Conservation (phyloP, 2,888 invertebrate genomes). For the Frankliniella fusca region DNA sequence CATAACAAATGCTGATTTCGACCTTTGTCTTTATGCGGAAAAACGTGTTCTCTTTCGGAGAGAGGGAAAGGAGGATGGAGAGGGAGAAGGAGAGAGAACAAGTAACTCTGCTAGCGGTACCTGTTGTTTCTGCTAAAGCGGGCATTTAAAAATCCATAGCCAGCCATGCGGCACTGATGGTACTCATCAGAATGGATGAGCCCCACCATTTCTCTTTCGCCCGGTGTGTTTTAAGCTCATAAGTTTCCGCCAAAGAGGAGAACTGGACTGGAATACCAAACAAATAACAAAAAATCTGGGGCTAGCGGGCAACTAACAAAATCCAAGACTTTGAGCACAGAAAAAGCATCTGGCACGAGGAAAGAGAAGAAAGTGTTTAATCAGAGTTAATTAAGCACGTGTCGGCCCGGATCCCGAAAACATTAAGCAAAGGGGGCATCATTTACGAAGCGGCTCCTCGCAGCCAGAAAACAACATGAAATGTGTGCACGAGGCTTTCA, state of each 20-base stretch:
- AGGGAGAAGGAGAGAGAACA: not conserved
- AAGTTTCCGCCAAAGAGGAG: no score
- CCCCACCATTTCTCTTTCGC: not conserved
- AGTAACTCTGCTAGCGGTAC: not conserved
- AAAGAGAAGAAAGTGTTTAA: not conserved
- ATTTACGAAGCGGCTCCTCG: no score
- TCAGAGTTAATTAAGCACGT: conserved; percentile 22
- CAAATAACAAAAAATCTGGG: no score
- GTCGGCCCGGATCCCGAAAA: not conserved
- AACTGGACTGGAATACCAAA: no score
- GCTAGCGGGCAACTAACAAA: not conserved
- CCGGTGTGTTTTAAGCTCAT: no score
- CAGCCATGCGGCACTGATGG: conserved; percentile 25
- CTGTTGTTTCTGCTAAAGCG: conserved; percentile 17
- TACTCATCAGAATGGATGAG: conserved; percentile 11
- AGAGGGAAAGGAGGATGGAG: not conserved
- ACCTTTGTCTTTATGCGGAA: not conserved
- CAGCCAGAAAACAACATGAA: no score
- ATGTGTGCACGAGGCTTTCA: no score
- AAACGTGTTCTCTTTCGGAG: not conserved
- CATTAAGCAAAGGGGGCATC: not conserved
- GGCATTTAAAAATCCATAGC: conserved; percentile 23
- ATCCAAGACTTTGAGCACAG: not conserved
- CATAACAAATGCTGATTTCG: not conserved
- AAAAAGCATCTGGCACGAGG: not conserved